phyloP scores from a whole-genome alignment of 2,888 invertebrate species.

The Brachypterus glaber region DNA sequence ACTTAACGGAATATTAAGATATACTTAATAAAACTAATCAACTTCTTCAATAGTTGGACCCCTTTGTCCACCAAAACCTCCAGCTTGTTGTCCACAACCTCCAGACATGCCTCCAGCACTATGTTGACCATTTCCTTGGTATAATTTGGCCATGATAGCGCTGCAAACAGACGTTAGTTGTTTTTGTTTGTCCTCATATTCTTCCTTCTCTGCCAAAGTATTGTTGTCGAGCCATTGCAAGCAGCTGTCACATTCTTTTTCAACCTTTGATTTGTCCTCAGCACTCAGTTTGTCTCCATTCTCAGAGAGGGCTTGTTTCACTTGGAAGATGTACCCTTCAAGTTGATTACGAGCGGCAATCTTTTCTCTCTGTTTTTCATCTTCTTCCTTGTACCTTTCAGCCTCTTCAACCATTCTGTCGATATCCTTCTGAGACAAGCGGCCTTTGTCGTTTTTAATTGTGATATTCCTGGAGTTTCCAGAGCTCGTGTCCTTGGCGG shows the following conservation, averaged over 20 bases:
- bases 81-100: constrained; percentile 26
- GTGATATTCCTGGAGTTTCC: constrained; percentile 64
- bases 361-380: constrained; percentile 57
- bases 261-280: constrained; percentile 52
- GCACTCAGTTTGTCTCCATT: constrained; percentile 53
- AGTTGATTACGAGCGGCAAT: constrained; percentile 62
- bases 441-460: constrained; percentile 72
- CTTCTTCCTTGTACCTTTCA: constrained; percentile 59
- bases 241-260: constrained; percentile 47
- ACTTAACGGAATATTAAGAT: too few relatives aligned
- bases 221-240: constrained; percentile 61
- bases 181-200: constrained; percentile 53
- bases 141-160: constrained; percentile 53
- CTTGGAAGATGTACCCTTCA: constrained; percentile 58
- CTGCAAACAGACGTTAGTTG: constrained; percentile 41
- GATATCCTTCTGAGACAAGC: constrained; percentile 68
- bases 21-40: too few relatives aligned
- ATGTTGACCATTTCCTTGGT: constrained; percentile 26
- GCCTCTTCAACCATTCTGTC: constrained; percentile 66
- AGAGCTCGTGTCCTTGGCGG: constrained; percentile 49
- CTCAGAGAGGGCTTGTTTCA: constrained; percentile 57
- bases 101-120: constrained; percentile 26
- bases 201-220: constrained; percentile 55
- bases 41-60: constrained; percentile 52
- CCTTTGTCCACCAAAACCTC: constrained; percentile 21